Evolutionary conservation across 2,797 vertebrate genomes (phyloP), one percentile per base, ranked within the genome.

Genomic region (Mus caroli): DNA sequence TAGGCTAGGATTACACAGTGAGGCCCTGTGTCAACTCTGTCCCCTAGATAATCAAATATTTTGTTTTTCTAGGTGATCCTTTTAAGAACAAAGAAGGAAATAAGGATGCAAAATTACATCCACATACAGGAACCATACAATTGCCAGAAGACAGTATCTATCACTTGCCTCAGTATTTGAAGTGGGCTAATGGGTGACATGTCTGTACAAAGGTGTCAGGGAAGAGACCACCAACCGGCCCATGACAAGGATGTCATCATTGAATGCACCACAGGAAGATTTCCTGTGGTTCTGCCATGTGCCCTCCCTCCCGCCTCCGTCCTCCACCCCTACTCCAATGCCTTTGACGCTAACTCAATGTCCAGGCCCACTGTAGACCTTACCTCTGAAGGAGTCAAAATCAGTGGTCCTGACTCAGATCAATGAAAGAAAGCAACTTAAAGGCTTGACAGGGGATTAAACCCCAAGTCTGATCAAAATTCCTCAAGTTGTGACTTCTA

Each of bases 31-130:
- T 91, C 37, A 71, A 34, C 43, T 28, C 14, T 6, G 1, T 40
- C 52, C 19, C 7, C 28, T 12, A 54, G 43, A 67, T 50, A 13
- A 67, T 17, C 76, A 73, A 80, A 76, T 64, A 64, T 56, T 73
- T 96, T 95, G 62, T 78, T 95, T 90, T 88, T 69, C 84, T 83
- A 46, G 34, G 67, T 69, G 54, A 20, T 4, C 46, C n/a, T 88
- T 77, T 92, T 24, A 80, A 31, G 26, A 43, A 56, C 12, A 31
- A 31, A 69, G 62, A 37, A 82, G 58, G 15, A 88, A 88, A 90
- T 15, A 87, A 69, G 54, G 40, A 90, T 58, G 43, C 2, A 84
- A 80, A 87, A 28, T 78, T 71, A 95, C 92, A 77, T 87, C 2
- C 34, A 87, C 24, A 14, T 40, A 73, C 5, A 73, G 40, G 43